Base-by-base conservation (phyloP, 2,888 invertebrate genomes). In the Gymnosoma rotundatum region DNA sequence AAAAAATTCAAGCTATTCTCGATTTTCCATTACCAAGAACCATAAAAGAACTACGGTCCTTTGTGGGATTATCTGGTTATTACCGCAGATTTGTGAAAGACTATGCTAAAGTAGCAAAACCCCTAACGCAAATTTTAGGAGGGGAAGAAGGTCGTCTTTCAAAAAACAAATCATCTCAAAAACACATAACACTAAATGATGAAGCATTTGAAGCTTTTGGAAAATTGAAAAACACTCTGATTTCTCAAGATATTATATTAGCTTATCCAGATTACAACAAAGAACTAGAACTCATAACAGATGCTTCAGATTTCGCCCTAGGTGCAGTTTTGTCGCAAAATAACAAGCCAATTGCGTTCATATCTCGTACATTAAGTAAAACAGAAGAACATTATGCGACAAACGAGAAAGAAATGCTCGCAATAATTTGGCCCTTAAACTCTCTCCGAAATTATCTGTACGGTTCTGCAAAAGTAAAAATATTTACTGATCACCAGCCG, bases 41-140 rank as follows among this genome's bases (percentile, higher is more conserved):
- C 7, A 16, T 86, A 1, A 84, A 80, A 45, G 86, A 86, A 38
- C 63, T 87, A 1, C 66, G 86, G 79, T 81, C 81, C 0, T 83
- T 87, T 50, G 54, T 82, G 9, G 86, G 84, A 8, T 32, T 86
- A 20, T 83, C 86, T 56, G 83, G 81, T 2, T 80, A 60, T 20
- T 80, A 79, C 20, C 56, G 73, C 25, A 64, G 58, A 14, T 66
- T 76, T 20, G 21, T 54, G 12, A 66, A n/a, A 50, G 64, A 75
- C 21, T 82, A 70, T 50, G 75, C 76, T 10, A 70, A 76, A 18
- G 1, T 74, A 21, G 74, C 74, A 16, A 74, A 80, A 56, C 78
- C 83, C 32, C 69, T 83, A 18, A 84, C 78, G 36, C 36, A 20
- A 18, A 61, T 80, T 56, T 56, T 78, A 45, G 70, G 63, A 69